These are phyloP conservation scores for Mylabris phalerata DNA, from an alignment of 1,140 invertebrate genomes.

Conservation along the genomic window DNA sequence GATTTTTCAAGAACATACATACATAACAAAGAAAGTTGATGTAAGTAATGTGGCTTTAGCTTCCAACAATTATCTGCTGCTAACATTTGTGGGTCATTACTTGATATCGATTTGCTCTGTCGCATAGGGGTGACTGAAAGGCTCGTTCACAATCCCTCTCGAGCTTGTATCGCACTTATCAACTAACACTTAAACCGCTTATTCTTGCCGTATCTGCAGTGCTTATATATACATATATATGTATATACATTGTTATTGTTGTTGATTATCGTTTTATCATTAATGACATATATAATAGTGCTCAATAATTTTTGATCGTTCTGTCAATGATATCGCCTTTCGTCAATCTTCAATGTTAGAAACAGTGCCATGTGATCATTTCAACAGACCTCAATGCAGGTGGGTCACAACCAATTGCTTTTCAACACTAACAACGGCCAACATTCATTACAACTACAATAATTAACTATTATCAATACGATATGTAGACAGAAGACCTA, in stretches of 20 bases:
- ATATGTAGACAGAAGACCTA: no score
- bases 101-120: slow-evolving; percentile 39
- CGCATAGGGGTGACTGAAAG: slow-evolving; percentile 37
- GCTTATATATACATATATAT: slow-evolving; percentile 12
- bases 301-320: slow-evolving; percentile 17
- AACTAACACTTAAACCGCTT: slow-evolving; percentile 22
- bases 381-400: slow-evolving; percentile 33
- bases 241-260: slow-evolving; percentile 14
- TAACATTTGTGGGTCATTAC: slow-evolving; percentile 37
- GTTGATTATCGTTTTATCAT: slow-evolving; percentile 13
- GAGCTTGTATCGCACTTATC: slow-evolving; percentile 27
- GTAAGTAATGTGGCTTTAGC: slow-evolving; percentile 32
- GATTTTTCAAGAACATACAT: slow-evolving; percentile 39
- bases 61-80: slow-evolving; percentile 12
- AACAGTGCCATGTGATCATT: slow-evolving; percentile 32
- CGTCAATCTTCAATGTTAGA: slow-evolving; percentile 31
- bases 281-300: slow-evolving; percentile 10
- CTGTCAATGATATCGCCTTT: slow-evolving; percentile 26
- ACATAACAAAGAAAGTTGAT: slow-evolving; percentile 39
- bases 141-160: slow-evolving; percentile 30
- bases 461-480: no score
- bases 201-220: slow-evolving; percentile 25
- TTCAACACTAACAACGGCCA: no score
- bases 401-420: slow-evolving; percentile 15
- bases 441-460: no score